Percentiles rank a stretch among this genome's conserved stretches.
phyloP scores from a whole-genome alignment of 2,113 vertebrate genomes.

The Centropristis striata region DNA sequence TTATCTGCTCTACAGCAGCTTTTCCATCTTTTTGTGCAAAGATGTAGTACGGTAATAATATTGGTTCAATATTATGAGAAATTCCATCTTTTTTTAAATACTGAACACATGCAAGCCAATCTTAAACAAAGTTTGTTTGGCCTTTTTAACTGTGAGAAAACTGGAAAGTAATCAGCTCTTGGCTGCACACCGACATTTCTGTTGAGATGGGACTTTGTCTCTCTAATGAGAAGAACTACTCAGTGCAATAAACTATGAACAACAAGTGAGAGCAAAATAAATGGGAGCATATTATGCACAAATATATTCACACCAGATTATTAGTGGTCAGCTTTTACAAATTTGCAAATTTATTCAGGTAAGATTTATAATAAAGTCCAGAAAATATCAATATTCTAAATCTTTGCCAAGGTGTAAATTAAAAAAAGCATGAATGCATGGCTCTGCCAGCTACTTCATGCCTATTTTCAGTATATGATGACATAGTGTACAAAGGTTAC shows the following conservation, averaged over 20 bases:
- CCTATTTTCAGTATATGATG: conserved; percentile 59
- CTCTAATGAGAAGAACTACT: neutral
- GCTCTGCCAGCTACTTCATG: conserved; percentile 10
- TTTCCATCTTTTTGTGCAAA: too few species aligned
- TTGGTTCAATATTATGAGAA: too few species aligned
- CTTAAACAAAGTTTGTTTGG: conserved; percentile 16
- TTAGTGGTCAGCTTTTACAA: neutral
- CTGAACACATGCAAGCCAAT: conserved; percentile 7
- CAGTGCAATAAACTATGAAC: neutral
- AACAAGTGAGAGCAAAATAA: neutral
- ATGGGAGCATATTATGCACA: neutral
- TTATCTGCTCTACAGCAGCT: too few species aligned
- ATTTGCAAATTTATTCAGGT: neutral
- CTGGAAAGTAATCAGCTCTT: conserved; percentile 15
- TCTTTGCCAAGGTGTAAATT: conserved; percentile 24
- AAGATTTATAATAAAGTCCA: neutral
- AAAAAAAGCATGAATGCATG: conserved; percentile 22
- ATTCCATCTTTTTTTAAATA: neutral
- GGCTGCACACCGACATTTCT: neutral
- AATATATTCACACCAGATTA: neutral
- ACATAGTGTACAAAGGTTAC: conserved; percentile 79
- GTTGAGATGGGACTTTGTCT: neutral
- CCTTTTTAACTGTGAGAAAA: conserved; percentile 5
- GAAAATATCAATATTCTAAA: conserved; percentile 13
- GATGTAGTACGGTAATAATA: too few species aligned